Conservation (phyloP, 2,888 invertebrate genomes). For the Dasysyrphus albostriatus region DNA sequence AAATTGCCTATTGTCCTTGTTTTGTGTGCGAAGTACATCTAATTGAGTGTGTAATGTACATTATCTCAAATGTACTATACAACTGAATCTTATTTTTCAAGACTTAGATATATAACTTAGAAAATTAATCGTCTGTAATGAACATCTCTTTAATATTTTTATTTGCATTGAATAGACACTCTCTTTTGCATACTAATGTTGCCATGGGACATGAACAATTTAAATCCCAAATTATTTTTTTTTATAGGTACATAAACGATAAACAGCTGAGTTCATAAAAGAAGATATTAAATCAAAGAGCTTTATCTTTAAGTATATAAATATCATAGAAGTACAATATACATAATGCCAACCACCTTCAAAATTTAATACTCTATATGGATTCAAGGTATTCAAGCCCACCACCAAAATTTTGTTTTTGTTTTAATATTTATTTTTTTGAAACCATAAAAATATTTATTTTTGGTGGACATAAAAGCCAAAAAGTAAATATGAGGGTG, state of each 20-base stretch:
- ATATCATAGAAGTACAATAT: neutral
- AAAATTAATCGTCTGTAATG: no score
- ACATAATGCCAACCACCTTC: neutral
- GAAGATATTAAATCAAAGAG: neutral
- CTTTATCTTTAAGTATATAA: neutral
- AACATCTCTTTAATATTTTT: neutral
- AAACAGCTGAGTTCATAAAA: slow-evolving; percentile 1
- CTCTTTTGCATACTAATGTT: slow-evolving; percentile 1
- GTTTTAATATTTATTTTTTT: neutral
- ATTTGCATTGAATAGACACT: neutral
- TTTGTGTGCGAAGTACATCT: no score
- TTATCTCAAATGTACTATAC: no score
- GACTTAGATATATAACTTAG: no score
- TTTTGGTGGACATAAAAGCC: neutral
- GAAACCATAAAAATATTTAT: neutral
- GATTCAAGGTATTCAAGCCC: neutral
- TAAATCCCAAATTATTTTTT: neutral
- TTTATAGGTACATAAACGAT: neutral
- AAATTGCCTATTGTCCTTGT: no score
- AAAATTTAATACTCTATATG: slow-evolving; percentile 4
- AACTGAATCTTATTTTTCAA: no score
- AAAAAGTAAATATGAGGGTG: neutral
- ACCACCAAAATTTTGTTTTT: neutral
- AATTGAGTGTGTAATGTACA: no score
- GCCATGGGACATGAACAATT: neutral